phyloP scores from a whole-genome alignment of 2,113 vertebrate genomes.

The Mustela nigripes region DNA sequence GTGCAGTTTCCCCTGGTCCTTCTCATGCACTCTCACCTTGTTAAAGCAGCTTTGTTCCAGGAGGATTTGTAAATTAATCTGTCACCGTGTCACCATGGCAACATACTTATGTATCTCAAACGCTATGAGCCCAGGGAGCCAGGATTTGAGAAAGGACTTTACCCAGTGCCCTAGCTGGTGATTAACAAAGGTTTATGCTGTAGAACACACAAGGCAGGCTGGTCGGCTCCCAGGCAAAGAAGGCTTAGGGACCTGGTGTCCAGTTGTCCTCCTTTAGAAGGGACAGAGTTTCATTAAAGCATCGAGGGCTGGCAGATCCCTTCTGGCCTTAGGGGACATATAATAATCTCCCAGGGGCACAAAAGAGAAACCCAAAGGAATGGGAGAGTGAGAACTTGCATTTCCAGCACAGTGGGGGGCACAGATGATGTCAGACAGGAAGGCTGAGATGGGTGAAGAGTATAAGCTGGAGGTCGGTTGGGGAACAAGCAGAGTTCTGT shows the following conservation, averaged over 20 bases:
- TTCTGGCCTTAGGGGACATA: not conserved
- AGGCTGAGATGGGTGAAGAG: not conserved
- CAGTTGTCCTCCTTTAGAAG: not conserved
- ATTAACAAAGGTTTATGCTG: constrained; percentile 70
- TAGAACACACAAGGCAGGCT: not conserved
- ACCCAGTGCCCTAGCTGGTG: constrained; percentile 5
- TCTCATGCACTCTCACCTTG: not conserved
- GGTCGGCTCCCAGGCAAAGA: constrained; percentile 7
- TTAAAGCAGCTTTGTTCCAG: constrained; percentile 65
- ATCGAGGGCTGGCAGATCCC: not conserved
- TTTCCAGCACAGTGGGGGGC: fast-evolving
- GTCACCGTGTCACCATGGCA: constrained; percentile 55
- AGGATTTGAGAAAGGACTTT: constrained; percentile 61
- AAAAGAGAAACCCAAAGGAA: not conserved
- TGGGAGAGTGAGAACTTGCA: not conserved
- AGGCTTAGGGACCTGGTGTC: not conserved
- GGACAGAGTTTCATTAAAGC: not conserved
- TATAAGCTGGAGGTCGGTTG: not conserved
- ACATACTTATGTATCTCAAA: constrained; percentile 67
- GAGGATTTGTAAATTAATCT: constrained; percentile 67
- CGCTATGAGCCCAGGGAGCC: not conserved
- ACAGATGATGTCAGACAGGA: not conserved
- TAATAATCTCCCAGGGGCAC: not conserved
- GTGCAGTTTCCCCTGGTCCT: not conserved
- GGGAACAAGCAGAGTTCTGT: not conserved